Percentiles rank a stretch among this genome's conserved stretches.
These are phyloP conservation scores for Baronia brevicornis DNA, from an alignment of 2,888 invertebrate genomes.

Conservation along the genomic window DNA sequence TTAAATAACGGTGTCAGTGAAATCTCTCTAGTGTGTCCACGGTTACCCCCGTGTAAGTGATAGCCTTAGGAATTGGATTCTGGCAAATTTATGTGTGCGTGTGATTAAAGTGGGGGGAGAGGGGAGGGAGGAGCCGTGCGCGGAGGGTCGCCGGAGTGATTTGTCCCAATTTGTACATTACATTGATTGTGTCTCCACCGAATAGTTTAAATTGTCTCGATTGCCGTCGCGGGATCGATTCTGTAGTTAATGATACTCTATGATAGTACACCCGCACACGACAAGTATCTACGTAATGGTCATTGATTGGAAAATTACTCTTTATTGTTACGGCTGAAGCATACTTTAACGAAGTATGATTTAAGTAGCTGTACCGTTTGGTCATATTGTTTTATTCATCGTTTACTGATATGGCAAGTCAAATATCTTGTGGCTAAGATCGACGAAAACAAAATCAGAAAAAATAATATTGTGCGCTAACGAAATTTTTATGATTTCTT, in stretches of 20 bases:
- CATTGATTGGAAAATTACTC: conserved; percentile 6
- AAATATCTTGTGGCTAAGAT: too few relatives aligned
- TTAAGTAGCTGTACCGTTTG: too few relatives aligned
- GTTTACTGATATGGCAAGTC: too few relatives aligned
- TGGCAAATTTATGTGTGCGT: conserved; percentile 22
- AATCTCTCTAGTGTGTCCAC: conserved; percentile 1
- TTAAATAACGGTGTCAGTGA: too few relatives aligned
- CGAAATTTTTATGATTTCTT: too few relatives aligned
- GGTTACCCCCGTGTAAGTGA: conserved; percentile 21
- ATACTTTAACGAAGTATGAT: too few relatives aligned
- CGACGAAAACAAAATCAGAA: too few relatives aligned
- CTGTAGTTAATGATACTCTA: conserved; percentile 4
- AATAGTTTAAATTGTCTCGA: conserved; percentile 6
- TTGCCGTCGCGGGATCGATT: conserved; percentile 5
- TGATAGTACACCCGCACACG: too few relatives aligned
- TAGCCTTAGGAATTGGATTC: conserved; percentile 23
- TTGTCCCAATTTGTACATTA: conserved; percentile 10
- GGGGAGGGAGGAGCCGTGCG: too few relatives aligned
- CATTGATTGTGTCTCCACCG: conserved; percentile 9
- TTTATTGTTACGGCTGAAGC: conserved; percentile 4
- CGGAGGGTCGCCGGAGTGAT: conserved; percentile 3
- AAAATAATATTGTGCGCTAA: too few relatives aligned
- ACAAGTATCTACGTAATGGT: conserved; percentile 1
- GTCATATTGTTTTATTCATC: too few relatives aligned
- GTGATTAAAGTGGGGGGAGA: conserved; percentile 4